Evolutionary conservation across 35 echinoderm and acorn worm genomes (phyloP).

Genomic region (Apostichopus japonicus): DNA sequence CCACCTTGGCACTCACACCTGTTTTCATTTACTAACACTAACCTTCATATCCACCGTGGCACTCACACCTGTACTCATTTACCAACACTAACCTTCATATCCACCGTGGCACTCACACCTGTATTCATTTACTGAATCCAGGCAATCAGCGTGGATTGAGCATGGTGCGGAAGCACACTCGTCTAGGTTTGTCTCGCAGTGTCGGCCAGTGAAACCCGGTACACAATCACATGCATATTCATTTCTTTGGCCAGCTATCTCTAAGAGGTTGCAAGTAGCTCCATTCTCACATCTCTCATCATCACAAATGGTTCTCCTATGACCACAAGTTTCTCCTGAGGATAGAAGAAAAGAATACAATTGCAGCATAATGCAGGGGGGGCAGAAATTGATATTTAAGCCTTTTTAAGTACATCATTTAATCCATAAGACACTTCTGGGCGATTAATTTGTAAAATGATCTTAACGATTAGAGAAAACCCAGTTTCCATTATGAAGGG

Average conservation of each 20-base stretch:
- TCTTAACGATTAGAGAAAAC: too few species aligned
- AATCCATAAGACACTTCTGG: too few species aligned
- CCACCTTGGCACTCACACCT: too few species aligned
- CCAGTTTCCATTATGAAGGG: too few species aligned
- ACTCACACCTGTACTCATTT: too few species aligned
- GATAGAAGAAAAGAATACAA: background rate
- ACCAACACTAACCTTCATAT: constrained; percentile 49
- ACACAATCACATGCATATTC: constrained; percentile 54
- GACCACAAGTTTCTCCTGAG: constrained; percentile 19
- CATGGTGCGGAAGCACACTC: constrained; percentile 49
- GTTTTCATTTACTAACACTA: too few species aligned
- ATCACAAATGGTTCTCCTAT: constrained; percentile 28
- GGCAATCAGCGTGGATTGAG: constrained; percentile 19
- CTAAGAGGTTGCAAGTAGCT: constrained; percentile 11
- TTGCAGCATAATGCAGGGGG: too few species aligned
- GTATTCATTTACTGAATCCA: constrained; percentile 29
- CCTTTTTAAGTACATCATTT: too few species aligned
- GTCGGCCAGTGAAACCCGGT: constrained; percentile 14
- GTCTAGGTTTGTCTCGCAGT: constrained; percentile 45
- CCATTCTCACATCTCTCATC: constrained; percentile 43
- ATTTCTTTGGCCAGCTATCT: constrained; percentile 1
- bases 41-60: too few species aligned
- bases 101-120: constrained; percentile 18
- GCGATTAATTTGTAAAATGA: too few species aligned
- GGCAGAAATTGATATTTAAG: too few species aligned